Conservation (phyloP, 30 jellyfish, hydroid and myxozoan species). For the Clytia hemisphaerica region DNA sequence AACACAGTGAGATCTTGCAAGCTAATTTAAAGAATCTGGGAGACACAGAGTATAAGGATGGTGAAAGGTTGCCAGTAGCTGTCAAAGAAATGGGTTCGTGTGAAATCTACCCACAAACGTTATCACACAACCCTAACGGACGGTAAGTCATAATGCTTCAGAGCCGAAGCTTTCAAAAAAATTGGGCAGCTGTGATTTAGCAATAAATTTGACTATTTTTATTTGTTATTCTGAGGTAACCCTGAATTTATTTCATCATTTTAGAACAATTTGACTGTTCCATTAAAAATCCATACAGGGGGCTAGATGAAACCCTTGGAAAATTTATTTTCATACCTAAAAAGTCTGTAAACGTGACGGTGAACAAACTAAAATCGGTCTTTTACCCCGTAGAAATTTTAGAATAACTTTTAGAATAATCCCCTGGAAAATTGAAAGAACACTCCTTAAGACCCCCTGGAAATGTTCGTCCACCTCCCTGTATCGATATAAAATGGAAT, state of each 20-base stretch:
- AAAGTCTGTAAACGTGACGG: too few species aligned
- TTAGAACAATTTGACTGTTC: too few species aligned
- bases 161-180: background rate
- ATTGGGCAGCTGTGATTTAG: background rate
- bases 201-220: background rate
- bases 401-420: too few species aligned
- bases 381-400: too few species aligned
- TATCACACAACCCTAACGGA: constrained; percentile 96
- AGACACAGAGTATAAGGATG: constrained; percentile 83
- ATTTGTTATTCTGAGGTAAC: background rate
- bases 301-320: too few species aligned
- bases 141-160: constrained; percentile 27
- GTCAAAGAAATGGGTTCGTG: constrained; percentile 98
- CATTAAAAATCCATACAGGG: too few species aligned
- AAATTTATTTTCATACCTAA: too few species aligned
- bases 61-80: constrained; percentile 93
- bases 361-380: too few species aligned
- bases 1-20: constrained; percentile 92
- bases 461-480: too few species aligned
- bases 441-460: too few species aligned
- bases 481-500: too few species aligned
- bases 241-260: background rate
- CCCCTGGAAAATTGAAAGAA: too few species aligned
- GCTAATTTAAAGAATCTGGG: constrained; percentile 85
- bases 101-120: constrained; percentile 91